Evolutionary conservation across 1,140 invertebrate genomes (phyloP).

Genomic region (Calycopis cecrops): DNA sequence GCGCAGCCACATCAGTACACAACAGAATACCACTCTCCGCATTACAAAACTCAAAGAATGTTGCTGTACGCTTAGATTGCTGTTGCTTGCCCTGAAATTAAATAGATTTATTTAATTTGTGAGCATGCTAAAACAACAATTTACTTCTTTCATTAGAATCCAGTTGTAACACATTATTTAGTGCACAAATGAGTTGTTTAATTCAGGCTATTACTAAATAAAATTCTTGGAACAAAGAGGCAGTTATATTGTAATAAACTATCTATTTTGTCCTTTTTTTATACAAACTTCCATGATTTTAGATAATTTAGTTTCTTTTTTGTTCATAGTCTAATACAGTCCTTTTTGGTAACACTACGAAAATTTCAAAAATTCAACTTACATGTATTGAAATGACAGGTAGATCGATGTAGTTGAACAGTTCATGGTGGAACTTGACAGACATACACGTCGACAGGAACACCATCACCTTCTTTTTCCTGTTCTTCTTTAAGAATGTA

Average conservation of each 20-base stretch:
- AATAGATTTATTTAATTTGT: no score
- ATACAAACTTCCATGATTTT: no score
- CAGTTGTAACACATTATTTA: no score
- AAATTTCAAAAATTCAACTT: slow-evolving; percentile 70
- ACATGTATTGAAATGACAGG: slow-evolving; percentile 98
- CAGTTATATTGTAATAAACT: no score
- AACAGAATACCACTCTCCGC: slow-evolving; percentile 93
- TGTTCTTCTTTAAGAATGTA: slow-evolving; percentile 98
- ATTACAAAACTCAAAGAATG: slow-evolving; percentile 99
- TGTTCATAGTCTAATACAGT: no score
- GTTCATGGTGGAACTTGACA: slow-evolving; percentile 97
- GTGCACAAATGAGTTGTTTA: no score
- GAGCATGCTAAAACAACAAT: no score
- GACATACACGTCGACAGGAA: slow-evolving; percentile 99
- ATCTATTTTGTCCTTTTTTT: no score
- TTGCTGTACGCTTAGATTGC: slow-evolving; percentile 96
- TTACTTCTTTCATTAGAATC: no score
- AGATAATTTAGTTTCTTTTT: no score
- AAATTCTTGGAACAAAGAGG: no score
- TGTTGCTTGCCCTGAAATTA: slow-evolving; percentile 95
- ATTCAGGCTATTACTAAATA: no score
- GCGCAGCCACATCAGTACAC: slow-evolving; percentile 98
- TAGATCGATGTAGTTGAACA: slow-evolving; percentile 98
- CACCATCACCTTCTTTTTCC: slow-evolving; percentile 99
- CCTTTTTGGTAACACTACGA: neutral